These are phyloP conservation scores for Tragelaphus buxtoni DNA, from an alignment of 2,113 vertebrate species.

Conservation along the genomic window DNA sequence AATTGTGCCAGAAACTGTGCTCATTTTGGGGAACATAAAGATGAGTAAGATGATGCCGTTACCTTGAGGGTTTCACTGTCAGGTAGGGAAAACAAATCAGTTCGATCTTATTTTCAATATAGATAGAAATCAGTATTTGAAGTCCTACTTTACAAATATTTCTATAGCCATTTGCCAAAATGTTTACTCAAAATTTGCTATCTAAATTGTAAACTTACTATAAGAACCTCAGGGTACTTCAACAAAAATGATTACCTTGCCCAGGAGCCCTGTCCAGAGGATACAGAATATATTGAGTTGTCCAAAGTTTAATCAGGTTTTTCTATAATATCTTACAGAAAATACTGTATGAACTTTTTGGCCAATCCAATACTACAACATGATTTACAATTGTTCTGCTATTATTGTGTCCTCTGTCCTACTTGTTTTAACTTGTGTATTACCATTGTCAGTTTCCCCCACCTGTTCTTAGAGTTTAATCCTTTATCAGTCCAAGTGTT, in stretches of 20 bases:
- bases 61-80: background rate
- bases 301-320: background rate
- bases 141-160: background rate
- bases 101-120: background rate
- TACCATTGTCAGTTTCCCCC: background rate
- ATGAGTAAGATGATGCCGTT: background rate
- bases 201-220: background rate
- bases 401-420: background rate
- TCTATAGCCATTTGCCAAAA: background rate
- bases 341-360: background rate
- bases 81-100: background rate
- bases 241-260: background rate
- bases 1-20: background rate
- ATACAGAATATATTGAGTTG: background rate
- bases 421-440: background rate
- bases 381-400: background rate
- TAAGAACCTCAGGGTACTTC: background rate
- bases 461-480: background rate
- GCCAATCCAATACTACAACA: background rate
- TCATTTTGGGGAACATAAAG: background rate
- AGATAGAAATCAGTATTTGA: background rate
- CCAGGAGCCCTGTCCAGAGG: background rate
- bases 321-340: background rate
- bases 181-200: background rate
- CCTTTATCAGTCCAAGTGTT: background rate